phyloP scores from a whole-genome alignment of 2,888 invertebrate genomes.

The Orthosia gothica region DNA sequence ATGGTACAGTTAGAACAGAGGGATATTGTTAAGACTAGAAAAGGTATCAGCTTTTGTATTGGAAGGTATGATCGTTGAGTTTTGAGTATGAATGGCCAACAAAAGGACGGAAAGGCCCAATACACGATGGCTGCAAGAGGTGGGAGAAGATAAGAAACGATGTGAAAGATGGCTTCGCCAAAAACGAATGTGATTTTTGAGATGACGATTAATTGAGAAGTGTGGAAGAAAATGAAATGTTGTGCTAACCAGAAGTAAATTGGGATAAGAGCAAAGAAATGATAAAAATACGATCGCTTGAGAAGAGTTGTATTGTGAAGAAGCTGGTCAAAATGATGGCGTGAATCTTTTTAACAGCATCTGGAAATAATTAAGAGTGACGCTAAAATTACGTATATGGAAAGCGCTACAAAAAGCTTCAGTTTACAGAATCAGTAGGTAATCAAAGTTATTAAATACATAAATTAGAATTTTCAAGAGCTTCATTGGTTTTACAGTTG shows the following conservation, averaged over 20 bases:
- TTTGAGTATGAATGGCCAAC: too few relatives aligned
- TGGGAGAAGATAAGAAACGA: too few relatives aligned
- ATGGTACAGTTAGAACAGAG: conserved; percentile 19
- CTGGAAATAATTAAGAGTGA: neutral
- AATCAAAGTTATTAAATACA: conserved; percentile 6
- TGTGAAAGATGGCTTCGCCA: too few relatives aligned
- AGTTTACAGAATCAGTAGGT: neutral
- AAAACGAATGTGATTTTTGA: too few relatives aligned
- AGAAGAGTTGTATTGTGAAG: neutral
- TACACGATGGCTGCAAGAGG: too few relatives aligned
- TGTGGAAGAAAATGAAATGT: neutral
- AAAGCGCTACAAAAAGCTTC: conserved; percentile 1
- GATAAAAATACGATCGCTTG: neutral
- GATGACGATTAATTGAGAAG: too few relatives aligned
- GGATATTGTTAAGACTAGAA: conserved; percentile 8
- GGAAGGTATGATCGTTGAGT: too few relatives aligned
- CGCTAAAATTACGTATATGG: neutral
- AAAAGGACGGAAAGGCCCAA: too few relatives aligned
- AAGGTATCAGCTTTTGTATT: neutral
- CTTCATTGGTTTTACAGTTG: neutral
- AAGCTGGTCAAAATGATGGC: neutral
- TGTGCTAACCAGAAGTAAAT: neutral
- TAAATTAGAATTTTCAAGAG: conserved; percentile 7
- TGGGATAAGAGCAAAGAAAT: neutral
- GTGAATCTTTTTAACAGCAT: neutral